phyloP scores from a whole-genome alignment of 2,888 invertebrate genomes.

The Agonum fuliginosum region DNA sequence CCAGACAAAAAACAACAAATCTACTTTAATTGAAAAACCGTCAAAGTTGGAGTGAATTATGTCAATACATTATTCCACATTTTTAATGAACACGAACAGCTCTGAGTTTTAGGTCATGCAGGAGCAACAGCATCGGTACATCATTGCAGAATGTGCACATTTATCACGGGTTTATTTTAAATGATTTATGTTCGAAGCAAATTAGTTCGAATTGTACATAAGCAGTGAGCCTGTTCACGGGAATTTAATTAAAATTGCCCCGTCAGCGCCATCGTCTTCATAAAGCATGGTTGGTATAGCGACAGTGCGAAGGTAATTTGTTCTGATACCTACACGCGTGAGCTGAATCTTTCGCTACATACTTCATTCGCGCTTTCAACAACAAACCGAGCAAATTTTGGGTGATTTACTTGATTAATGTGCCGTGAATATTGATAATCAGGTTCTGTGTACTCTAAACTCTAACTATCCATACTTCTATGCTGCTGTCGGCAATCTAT shows the following conservation, averaged over 20 bases:
- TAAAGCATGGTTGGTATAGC: slow-evolving; percentile 12
- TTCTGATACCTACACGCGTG: neutral
- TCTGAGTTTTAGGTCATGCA: neutral
- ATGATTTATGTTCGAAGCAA: slow-evolving; percentile 13
- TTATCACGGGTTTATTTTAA: slow-evolving; percentile 27
- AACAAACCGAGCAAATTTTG: neutral
- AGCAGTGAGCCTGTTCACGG: slow-evolving; percentile 14
- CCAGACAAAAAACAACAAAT: slow-evolving; percentile 6
- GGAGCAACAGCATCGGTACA: neutral
- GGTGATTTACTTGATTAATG: neutral
- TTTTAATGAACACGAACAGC: slow-evolving; percentile 26
- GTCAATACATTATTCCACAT: slow-evolving; percentile 26
- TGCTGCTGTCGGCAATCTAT: too few species aligned
- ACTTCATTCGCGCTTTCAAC: neutral
- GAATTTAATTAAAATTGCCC: slow-evolving; percentile 49
- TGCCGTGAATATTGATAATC: neutral
- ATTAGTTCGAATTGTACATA: slow-evolving; percentile 2
- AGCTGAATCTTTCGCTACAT: neutral
- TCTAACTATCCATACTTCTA: too few species aligned
- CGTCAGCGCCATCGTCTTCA: slow-evolving; percentile 34
- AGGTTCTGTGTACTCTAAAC: neutral
- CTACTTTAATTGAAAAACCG: slow-evolving; percentile 21
- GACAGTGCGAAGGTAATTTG: neutral
- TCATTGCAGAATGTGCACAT: neutral
- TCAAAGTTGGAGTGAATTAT: slow-evolving; percentile 21